Base-by-base conservation (phyloP, 35 echinoderm and acorn worm species). In the Lytechinus variegatus region DNA sequence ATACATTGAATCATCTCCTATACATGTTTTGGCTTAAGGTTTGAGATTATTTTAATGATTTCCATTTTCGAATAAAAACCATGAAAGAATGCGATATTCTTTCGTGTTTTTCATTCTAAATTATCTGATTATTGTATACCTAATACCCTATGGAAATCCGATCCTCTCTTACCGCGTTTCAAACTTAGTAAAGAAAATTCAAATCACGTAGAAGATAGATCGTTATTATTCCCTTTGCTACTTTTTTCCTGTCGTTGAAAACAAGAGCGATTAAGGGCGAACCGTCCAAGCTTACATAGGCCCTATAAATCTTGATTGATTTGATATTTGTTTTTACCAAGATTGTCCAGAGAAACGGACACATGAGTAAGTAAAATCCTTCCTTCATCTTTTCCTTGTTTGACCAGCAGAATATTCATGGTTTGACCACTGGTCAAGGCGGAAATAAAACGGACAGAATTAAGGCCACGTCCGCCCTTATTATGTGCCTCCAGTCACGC, bases 391-490 rank as follows among this genome's bases (percentile, higher is more conserved):
- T 12, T 90, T 90, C 88, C 88, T 44, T 13, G 88, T 90, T 90
- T 90, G 88, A 90, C 88, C 88, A 90, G 33, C 33, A 44, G 33
- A 44, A 44, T 44, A 44, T 44, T 44, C 33, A 44, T 44, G 33
- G 33, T 44, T 44, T 44, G 88, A 90, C 88, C 88, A 90, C 16
- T 54, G 88, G 88, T 44, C 88, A 52, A 54, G 88, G 88, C 88
- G 88, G 88, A 90, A 90, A 90, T 54, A 28, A 79, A 79, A 79
- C 16, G 66, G 66, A 79, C 66, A 24, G 66, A 79, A 79, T 79
- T 79, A 79, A 24, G 66, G 14, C 5, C 66, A 79, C 66, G 66
- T 79, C 66, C 66, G 66, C 14, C 66, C 16, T 60, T 10, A 60
- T 16, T 79, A 79, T 71, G 21, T 0, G 16, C n/a, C 16, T 79